Evolutionary conservation across 2,797 vertebrate genomes (phyloP).

Genomic region (Sardinella longiceps): DNA sequence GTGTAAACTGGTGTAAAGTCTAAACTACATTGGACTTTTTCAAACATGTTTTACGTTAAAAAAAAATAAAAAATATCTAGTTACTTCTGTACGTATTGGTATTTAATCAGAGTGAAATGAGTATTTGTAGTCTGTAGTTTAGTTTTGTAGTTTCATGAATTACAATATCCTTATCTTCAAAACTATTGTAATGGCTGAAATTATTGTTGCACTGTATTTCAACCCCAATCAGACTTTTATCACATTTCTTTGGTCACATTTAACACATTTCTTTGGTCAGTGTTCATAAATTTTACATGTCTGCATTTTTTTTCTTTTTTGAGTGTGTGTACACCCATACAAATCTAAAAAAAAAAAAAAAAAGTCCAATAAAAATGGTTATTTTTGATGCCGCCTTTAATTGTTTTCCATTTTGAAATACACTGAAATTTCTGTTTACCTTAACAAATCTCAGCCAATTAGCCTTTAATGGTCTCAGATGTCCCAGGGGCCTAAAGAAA

Average conservation of each 20-base stretch:
- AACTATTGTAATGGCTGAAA: background rate
- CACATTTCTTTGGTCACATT: background rate
- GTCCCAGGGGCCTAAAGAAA: background rate
- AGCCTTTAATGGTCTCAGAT: background rate
- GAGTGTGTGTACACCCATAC: background rate
- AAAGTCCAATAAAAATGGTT: background rate
- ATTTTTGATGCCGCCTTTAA: background rate
- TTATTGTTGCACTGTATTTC: background rate
- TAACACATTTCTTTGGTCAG: no score
- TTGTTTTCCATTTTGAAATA: background rate
- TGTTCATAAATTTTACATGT: background rate
- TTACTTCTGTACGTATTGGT: background rate
- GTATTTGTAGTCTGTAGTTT: background rate
- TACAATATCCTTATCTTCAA: background rate
- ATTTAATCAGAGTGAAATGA: background rate
- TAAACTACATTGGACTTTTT: background rate
- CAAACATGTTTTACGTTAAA: background rate
- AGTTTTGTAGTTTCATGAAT: background rate
- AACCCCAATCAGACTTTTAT: background rate
- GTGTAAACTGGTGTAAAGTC: background rate
- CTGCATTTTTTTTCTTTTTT: background rate
- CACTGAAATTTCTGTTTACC: slow-evolving; percentile 7
- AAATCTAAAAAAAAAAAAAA: background rate
- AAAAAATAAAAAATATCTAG: no score
- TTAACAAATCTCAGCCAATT: slow-evolving; percentile 25